Conservation (phyloP, 1,140 invertebrate genomes). For the Diorhabda elongata region DNA sequence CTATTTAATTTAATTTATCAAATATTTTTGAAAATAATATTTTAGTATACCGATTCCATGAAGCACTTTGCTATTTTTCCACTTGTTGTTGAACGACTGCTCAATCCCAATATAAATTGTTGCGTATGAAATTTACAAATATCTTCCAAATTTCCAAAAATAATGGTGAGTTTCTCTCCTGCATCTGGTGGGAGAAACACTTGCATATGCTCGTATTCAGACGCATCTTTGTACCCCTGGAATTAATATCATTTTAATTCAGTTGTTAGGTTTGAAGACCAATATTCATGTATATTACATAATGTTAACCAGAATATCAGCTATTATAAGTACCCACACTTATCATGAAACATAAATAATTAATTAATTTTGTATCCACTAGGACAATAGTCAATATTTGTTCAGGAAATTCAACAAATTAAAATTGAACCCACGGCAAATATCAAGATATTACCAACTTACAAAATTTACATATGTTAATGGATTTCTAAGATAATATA, state of each 20-base stretch:
- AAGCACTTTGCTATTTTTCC: constrained; percentile 90
- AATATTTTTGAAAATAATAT: neutral
- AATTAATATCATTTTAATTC: constrained; percentile 7
- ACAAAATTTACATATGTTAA: neutral
- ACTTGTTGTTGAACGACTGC: constrained; percentile 83
- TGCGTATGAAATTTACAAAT: constrained; percentile 82
- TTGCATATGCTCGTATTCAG: constrained; percentile 71
- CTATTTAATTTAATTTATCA: too few species aligned
- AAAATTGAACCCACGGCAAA: too few species aligned
- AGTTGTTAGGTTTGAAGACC: too few species aligned
- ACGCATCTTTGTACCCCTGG: constrained; percentile 83
- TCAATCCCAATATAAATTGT: constrained; percentile 83
- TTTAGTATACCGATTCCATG: constrained; percentile 75
- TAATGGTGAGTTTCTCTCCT: constrained; percentile 72
- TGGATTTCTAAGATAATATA: neutral
- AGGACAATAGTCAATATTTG: too few species aligned
- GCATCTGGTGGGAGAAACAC: constrained; percentile 65
- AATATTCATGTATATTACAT: too few species aligned
- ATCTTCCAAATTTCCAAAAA: constrained; percentile 87
- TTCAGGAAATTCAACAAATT: too few species aligned
- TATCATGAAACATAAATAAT: too few species aligned
- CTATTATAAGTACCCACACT: too few species aligned
- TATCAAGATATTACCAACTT: too few species aligned
- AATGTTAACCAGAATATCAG: too few species aligned
- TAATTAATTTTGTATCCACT: too few species aligned